Conservation (phyloP, 2,113 vertebrate genomes). For the Rhinopithecus roxellana region DNA sequence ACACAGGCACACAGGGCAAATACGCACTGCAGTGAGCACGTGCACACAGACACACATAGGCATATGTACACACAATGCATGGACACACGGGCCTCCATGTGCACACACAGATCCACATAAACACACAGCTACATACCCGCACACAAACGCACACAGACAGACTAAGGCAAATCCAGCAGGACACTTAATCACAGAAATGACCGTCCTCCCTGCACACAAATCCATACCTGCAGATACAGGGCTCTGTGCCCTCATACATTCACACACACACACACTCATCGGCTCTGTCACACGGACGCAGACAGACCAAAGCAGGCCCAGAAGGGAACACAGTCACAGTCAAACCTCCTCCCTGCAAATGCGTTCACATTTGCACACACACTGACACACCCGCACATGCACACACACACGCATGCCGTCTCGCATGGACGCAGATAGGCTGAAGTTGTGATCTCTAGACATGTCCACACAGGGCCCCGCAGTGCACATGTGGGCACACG, state of each 20-base stretch:
- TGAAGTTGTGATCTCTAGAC: neutral
- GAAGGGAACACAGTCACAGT: neutral
- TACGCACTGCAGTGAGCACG: neutral
- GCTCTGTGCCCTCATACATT: neutral
- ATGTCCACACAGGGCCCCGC: neutral
- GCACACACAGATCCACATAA: neutral
- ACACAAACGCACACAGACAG: no score
- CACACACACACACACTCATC: neutral
- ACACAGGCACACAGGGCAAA: rapidly evolving
- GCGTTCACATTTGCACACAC: neutral
- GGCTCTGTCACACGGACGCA: neutral
- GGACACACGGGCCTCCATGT: neutral
- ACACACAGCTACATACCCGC: neutral
- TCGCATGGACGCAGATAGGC: neutral
- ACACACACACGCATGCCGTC: neutral
- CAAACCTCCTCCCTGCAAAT: neutral
- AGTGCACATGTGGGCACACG: no score
- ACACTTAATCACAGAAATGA: neutral
- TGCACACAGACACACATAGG: neutral
- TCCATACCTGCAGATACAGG: neutral
- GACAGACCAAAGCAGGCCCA: neutral
- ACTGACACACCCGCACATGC: neutral
- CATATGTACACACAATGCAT: neutral
- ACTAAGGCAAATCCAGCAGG: neutral
- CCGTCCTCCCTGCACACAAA: neutral